Percentiles rank a stretch among this genome's conserved stretches.
Evolutionary conservation across 1,140 invertebrate genomes (phyloP).

Genomic region (Drosophila pandora): DNA sequence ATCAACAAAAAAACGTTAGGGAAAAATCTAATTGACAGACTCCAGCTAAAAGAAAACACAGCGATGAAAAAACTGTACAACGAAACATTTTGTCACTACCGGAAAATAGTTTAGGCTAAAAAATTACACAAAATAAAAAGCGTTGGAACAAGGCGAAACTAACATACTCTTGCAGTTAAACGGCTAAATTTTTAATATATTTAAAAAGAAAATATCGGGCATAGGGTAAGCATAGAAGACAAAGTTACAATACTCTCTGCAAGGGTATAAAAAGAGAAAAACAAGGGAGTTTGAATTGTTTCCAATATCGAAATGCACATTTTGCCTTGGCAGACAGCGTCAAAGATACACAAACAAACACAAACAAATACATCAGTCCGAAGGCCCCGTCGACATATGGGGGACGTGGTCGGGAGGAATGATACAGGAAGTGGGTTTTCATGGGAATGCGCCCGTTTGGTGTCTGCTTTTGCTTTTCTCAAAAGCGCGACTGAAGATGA

Average conservation of each 20-base stretch:
- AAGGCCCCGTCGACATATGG: conserved; percentile 24
- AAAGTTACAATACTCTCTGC: too few relatives aligned
- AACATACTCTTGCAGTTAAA: too few relatives aligned
- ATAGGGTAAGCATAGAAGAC: too few relatives aligned
- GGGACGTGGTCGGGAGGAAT: neutral
- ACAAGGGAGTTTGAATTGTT: conserved; percentile 62
- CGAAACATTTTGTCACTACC: conserved; percentile 76
- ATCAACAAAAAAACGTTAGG: conserved; percentile 53
- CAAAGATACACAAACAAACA: conserved; percentile 65
- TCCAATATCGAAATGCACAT: conserved; percentile 72
- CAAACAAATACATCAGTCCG: conserved; percentile 67
- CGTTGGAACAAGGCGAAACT: neutral
- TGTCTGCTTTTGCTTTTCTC: conserved; percentile 44
- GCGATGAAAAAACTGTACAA: conserved; percentile 63
- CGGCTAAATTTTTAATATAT: too few relatives aligned
- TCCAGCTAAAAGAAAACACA: conserved; percentile 40
- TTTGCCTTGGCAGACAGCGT: conserved; percentile 66
- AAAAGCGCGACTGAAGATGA: neutral
- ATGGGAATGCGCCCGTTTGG: conserved; percentile 4
- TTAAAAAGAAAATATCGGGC: too few relatives aligned
- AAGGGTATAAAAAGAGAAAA: neutral
- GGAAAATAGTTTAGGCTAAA: conserved; percentile 62
- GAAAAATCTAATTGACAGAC: conserved; percentile 63
- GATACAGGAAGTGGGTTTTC: neutral
- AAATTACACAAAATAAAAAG: conserved; percentile 35